phyloP scores from a whole-genome alignment of 1,140 invertebrate genomes.

The Bradysia coprophila region DNA sequence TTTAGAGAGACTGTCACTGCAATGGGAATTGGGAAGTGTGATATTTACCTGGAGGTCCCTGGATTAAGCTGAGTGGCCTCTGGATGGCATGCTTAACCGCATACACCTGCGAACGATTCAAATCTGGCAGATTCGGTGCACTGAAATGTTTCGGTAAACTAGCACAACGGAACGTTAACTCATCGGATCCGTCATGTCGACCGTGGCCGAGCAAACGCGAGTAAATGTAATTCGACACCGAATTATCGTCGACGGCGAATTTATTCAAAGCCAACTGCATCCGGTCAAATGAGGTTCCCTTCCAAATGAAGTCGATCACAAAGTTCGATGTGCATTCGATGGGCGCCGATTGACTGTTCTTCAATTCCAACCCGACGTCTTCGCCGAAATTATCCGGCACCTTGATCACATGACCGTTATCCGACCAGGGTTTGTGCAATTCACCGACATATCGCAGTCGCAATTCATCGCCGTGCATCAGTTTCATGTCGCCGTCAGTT shows the following conservation, averaged over 20 bases:
- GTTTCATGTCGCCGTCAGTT: slow-evolving; percentile 93
- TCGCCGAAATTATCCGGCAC: slow-evolving; percentile 98
- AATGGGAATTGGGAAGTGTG: neutral
- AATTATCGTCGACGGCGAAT: slow-evolving; percentile 91
- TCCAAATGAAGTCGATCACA: slow-evolving; percentile 99
- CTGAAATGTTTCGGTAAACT: slow-evolving; percentile 92
- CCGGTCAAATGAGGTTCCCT: slow-evolving; percentile 95
- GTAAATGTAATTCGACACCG: slow-evolving; percentile 96
- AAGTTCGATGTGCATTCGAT: slow-evolving; percentile 89
- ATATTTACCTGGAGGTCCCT: slow-evolving; percentile 51
- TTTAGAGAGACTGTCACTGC: neutral
- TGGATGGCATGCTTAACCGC: slow-evolving; percentile 98
- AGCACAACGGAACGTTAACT: slow-evolving; percentile 67
- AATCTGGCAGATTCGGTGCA: slow-evolving; percentile 89
- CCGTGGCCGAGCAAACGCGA: slow-evolving; percentile 83
- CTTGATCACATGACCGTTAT: slow-evolving; percentile 94
- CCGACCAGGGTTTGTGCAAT: slow-evolving; percentile 82
- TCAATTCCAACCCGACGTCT: slow-evolving; percentile 94
- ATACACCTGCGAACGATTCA: slow-evolving; percentile 95
- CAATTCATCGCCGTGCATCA: slow-evolving; percentile 99
- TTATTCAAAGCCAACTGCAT: slow-evolving; percentile 91
- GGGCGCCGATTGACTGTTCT: slow-evolving; percentile 74
- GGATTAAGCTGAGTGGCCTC: slow-evolving; percentile 90
- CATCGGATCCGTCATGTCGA: slow-evolving; percentile 75
- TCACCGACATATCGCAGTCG: slow-evolving; percentile 86